Percentiles rank a stretch among this genome's conserved stretches.
phyloP scores from a whole-genome alignment of 2,888 invertebrate genomes.

The Drosophila meridiana region DNA sequence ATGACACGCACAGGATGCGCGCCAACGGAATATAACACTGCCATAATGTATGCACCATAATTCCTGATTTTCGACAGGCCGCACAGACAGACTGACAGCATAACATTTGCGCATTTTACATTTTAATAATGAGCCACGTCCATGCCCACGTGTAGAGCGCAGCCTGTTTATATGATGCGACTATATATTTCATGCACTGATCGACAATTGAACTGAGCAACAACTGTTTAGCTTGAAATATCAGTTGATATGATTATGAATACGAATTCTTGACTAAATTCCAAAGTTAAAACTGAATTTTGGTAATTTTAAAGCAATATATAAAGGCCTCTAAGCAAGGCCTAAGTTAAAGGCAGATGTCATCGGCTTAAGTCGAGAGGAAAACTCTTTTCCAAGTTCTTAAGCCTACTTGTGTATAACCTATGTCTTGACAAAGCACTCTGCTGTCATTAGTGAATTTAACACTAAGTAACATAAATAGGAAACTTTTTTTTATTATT shows the following conservation, averaged over 20 bases:
- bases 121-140: constrained; percentile 46
- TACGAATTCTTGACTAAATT: not conserved
- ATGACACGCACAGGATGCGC: constrained; percentile 54
- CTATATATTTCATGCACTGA: not conserved
- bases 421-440: not conserved
- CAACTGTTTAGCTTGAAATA: not conserved
- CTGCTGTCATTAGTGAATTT: not conserved
- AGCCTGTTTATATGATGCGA: constrained; percentile 28
- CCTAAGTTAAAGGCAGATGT: not conserved
- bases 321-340: too few species aligned
- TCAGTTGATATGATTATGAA: not conserved
- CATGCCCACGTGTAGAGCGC: constrained; percentile 13
- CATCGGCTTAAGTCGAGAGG: not conserved
- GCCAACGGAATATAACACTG: constrained; percentile 21
- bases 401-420: not conserved
- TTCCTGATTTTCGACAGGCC: constrained; percentile 25
- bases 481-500: too few species aligned
- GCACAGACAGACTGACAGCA: constrained; percentile 26
- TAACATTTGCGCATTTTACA: constrained; percentile 39
- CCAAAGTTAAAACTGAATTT: not conserved
- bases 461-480: not conserved
- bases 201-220: constrained; percentile 15
- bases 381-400: not conserved
- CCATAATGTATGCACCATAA: constrained; percentile 23
- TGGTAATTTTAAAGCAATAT: not conserved